phyloP scores from a whole-genome alignment of 35 echinoderm and acorn worm species.

The Heliocidaris erythrogramma region DNA sequence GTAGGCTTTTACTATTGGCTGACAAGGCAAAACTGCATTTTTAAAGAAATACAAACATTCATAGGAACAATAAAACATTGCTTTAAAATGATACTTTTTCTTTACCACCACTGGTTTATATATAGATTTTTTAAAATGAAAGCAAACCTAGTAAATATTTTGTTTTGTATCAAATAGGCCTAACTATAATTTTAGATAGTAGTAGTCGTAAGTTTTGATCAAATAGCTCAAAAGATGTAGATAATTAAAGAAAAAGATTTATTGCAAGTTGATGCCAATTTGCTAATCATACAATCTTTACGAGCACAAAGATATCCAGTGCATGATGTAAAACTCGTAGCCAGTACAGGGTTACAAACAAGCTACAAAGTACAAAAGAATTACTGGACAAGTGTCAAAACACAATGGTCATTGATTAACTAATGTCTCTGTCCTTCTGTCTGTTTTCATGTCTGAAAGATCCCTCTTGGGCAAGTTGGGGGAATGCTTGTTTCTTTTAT shows the following conservation, averaged over 20 bases:
- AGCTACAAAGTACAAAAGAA: not conserved
- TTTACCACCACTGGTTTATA: too few species aligned
- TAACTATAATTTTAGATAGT: too few species aligned
- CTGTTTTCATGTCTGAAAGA: not conserved
- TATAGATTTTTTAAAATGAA: too few species aligned
- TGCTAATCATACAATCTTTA: not conserved
- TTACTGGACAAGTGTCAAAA: not conserved
- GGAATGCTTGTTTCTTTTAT: not conserved
- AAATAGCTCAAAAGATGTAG: not conserved
- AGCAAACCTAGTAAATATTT: too few species aligned
- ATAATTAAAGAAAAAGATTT: not conserved
- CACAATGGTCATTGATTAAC: not conserved
- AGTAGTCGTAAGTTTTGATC: not conserved
- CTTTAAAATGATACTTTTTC: too few species aligned
- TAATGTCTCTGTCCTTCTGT: not conserved
- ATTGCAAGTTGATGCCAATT: not conserved
- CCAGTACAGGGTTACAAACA: not conserved
- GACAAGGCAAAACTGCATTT: too few species aligned
- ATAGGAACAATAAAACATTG: too few species aligned
- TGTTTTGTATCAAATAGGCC: not conserved
- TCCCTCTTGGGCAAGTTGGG: not conserved
- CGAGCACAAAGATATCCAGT: not conserved
- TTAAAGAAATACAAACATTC: too few species aligned
- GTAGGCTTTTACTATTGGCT: too few species aligned
- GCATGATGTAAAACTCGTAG: not conserved